Evolutionary conservation across 2,888 invertebrate genomes (phyloP).

Genomic region (Heteromurus nitidus): DNA sequence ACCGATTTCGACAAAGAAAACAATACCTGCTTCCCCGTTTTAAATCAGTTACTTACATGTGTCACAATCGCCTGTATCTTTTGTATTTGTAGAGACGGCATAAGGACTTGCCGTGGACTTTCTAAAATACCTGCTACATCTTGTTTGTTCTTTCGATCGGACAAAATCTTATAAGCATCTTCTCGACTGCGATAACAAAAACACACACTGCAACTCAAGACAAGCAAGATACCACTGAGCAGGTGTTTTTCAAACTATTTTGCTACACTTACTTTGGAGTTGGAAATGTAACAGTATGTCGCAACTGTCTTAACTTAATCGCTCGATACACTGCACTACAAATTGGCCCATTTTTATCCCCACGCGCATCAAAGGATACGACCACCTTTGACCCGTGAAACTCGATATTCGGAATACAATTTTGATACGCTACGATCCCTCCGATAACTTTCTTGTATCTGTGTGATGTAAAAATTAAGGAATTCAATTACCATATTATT

Average conservation of each 20-base stretch:
- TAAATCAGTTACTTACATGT: not conserved
- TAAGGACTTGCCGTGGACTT: slow-evolving; percentile 75
- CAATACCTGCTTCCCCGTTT: not conserved
- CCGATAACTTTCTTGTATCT: slow-evolving; percentile 67
- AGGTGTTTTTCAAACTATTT: not conserved
- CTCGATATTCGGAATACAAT: slow-evolving; percentile 64
- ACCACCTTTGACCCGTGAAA: slow-evolving; percentile 68
- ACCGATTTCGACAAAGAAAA: not conserved
- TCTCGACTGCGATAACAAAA: slow-evolving; percentile 71
- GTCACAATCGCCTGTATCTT: slow-evolving; percentile 78
- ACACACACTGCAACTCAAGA: too few relatives aligned
- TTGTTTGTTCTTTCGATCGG: slow-evolving; percentile 74
- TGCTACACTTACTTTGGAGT: slow-evolving; percentile 77
- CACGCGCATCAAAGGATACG: slow-evolving; percentile 67
- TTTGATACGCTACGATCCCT: slow-evolving; percentile 27
- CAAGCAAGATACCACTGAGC: not conserved
- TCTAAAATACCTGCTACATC: slow-evolving; percentile 74
- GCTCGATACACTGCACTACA: slow-evolving; percentile 81
- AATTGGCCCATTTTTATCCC: slow-evolving; percentile 67
- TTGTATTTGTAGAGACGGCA: slow-evolving; percentile 80
- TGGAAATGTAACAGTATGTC: slow-evolving; percentile 78
- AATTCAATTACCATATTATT: not conserved
- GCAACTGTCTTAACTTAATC: slow-evolving; percentile 81
- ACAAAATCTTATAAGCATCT: slow-evolving; percentile 74
- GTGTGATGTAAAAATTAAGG: not conserved